Evolutionary conservation across 2,797 vertebrate species (phyloP), one percentile per base, ranked within the genome.

Genomic region (Varecia variegata): DNA sequence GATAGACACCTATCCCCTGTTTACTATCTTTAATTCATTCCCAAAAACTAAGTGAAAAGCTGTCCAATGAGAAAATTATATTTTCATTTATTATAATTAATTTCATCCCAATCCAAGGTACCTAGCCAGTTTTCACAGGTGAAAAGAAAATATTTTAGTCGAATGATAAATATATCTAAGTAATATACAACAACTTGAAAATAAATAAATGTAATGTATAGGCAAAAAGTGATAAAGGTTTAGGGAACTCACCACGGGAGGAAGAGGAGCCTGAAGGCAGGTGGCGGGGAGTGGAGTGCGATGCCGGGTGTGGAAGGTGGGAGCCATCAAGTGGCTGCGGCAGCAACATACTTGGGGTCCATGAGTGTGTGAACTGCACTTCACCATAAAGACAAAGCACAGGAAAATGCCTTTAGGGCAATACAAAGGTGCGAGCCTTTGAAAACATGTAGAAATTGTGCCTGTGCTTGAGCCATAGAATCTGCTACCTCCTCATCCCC

Each of bases 101-200:
- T 84, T 90, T 93, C 27, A 83, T 71, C 7, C 56, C 21, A 27
- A 35, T 54, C 60, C 27, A 87, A 73, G 65, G 87, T 32, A 83
- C 7, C 7, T 47, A 80, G 32, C 20, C 77, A 90, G 25, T 73
- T 70, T 79, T 71, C 8, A 35, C 20, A 92, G 20, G 9, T 35
- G 40, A 70, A 88, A 85, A 43, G 23, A 62, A 95, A 90, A 80
- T 23, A 74, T 81, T 94, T 85, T 35, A 73, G 27, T 73, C 60
- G 43, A 54, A 71, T 50, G 27, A 68, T 56, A 91, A 45, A 77
- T 45, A 54, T 81, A 45, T 62, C 7, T 89, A 47, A 80, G 18
- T 83, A 45, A 86, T 80, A 65, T 5, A 89, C 4, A 77, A 68
- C 21, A 38, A 14, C 8, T 54, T 67, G 40, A 94, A 91, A 91